These are phyloP conservation scores for Erebia ligea DNA, from an alignment of 2,888 invertebrate species.

Conservation along the genomic window DNA sequence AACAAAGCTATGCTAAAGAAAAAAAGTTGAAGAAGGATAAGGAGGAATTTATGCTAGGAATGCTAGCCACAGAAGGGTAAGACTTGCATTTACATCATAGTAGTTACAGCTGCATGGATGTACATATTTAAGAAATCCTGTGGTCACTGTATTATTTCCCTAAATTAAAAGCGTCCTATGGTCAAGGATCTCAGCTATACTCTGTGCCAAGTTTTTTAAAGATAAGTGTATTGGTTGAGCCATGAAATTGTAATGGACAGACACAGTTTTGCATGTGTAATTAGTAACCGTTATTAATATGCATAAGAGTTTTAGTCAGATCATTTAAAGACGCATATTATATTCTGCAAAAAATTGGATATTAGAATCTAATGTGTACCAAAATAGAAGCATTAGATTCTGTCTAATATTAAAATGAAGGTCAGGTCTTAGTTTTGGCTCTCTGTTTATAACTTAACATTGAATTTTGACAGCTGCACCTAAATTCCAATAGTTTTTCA, in stretches of 20 bases:
- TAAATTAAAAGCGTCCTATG: too few species aligned
- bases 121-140: too few species aligned
- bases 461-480: slow-evolving; percentile 17
- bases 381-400: slow-evolving; percentile 1
- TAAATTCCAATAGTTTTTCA: not conserved
- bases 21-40: slow-evolving; percentile 87
- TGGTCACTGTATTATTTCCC: too few species aligned
- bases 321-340: too few species aligned
- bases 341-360: too few species aligned
- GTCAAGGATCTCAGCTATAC: too few species aligned
- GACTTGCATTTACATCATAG: slow-evolving; percentile 38
- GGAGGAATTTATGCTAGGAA: slow-evolving; percentile 84
- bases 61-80: slow-evolving; percentile 87
- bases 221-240: too few species aligned
- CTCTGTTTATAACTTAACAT: slow-evolving; percentile 22
- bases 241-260: too few species aligned
- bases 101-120: not conserved
- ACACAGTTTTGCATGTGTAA: too few species aligned
- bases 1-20: slow-evolving; percentile 93
- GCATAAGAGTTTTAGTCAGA: too few species aligned
- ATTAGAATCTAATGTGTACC: not conserved
- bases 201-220: too few species aligned
- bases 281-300: too few species aligned
- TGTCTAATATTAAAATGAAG: slow-evolving; percentile 25
- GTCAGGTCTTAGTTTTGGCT: slow-evolving; percentile 10